A percentile compares a stretch with the other conserved stretches of the same genome.
Conservation (phyloP, 2,888 invertebrate genomes). For the Chymomyza amoena region DNA sequence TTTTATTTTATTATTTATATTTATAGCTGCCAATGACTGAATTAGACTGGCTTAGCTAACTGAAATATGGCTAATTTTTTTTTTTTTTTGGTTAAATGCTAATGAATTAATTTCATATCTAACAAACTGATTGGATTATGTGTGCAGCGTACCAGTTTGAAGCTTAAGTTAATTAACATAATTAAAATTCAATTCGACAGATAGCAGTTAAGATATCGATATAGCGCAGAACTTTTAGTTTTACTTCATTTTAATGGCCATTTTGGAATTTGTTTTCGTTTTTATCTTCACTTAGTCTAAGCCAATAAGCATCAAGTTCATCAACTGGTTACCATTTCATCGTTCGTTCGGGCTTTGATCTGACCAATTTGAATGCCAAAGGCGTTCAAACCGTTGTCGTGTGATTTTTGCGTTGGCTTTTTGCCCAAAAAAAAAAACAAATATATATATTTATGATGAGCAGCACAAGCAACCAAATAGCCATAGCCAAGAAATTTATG, state of each 20-base stretch:
- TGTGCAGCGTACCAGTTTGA: background rate
- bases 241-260: constrained; percentile 24
- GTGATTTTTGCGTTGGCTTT: constrained; percentile 40
- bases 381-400: constrained; percentile 36
- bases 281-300: background rate
- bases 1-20: background rate
- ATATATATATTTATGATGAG: constrained; percentile 57
- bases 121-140: background rate
- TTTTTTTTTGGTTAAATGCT: background rate
- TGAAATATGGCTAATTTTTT: background rate
- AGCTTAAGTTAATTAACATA: constrained; percentile 54
- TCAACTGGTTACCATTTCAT: constrained; percentile 29
- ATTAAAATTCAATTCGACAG: constrained; percentile 61
- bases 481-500: constrained; percentile 12
- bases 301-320: constrained; percentile 61
- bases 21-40: background rate
- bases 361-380: constrained; percentile 69
- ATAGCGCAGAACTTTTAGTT: constrained; percentile 68
- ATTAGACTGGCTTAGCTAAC: background rate
- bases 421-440: constrained; percentile 34
- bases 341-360: constrained; percentile 23
- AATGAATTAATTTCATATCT: background rate
- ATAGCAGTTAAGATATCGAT: constrained; percentile 30
- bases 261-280: background rate
- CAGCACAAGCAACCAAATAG: constrained; percentile 49